Conservation (phyloP, 2,113 vertebrate genomes). For the Entosphenus tridentatus region DNA sequence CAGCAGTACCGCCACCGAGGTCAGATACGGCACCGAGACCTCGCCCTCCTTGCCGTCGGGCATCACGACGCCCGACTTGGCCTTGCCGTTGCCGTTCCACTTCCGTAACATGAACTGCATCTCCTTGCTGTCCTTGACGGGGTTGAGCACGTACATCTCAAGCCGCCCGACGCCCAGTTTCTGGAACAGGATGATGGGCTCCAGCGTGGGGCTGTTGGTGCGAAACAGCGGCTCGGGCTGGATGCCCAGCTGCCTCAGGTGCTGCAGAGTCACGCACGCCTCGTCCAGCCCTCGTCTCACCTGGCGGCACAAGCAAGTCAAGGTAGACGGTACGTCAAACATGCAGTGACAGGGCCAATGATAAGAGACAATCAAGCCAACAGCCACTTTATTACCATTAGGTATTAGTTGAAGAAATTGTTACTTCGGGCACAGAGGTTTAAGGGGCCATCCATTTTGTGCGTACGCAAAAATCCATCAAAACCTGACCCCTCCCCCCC, state of each 20-base stretch:
- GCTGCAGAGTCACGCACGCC: conserved; percentile 68
- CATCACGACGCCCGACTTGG: neutral
- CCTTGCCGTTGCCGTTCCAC: neutral
- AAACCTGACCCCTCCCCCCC: no score
- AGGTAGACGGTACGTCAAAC: no score
- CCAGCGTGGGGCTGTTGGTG: conserved; percentile 49
- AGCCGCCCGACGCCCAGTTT: neutral
- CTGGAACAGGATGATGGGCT: neutral
- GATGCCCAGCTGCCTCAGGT: conserved; percentile 67
- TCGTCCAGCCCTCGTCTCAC: conserved; percentile 76
- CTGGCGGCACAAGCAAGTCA: no score
- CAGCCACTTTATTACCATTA: no score
- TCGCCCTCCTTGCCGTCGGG: neutral
- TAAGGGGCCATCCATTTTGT: no score
- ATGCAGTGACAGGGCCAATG: no score
- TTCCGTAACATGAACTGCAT: neutral
- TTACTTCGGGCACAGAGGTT: no score
- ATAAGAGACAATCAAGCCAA: no score
- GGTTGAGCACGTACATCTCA: conserved; percentile 4
- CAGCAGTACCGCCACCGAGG: neutral
- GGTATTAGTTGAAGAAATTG: no score
- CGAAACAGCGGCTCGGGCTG: conserved; percentile 75
- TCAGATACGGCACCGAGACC: neutral
- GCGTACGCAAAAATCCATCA: no score
- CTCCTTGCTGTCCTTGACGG: neutral